phyloP scores from a whole-genome alignment of 2,113 vertebrate genomes.

The Cheilinus undulatus region DNA sequence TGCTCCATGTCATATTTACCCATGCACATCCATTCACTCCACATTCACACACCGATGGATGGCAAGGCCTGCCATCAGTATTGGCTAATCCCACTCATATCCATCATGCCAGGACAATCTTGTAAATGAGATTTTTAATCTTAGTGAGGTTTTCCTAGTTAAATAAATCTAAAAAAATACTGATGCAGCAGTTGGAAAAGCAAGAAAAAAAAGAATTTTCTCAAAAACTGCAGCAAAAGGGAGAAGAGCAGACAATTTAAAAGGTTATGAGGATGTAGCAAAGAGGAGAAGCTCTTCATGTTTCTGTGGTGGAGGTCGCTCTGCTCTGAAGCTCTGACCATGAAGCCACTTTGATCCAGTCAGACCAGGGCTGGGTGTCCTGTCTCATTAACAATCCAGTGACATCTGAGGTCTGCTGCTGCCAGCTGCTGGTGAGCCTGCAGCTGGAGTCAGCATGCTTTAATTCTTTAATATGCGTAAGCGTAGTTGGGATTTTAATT shows the following conservation, averaged over 20 bases:
- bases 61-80: no score
- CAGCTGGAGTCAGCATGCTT: conserved; percentile 24
- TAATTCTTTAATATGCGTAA: conserved; percentile 27
- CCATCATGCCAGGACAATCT: no score
- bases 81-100: no score
- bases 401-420: conserved; percentile 25
- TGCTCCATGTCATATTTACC: no score
- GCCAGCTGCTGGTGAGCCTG: conserved; percentile 41
- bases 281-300: conserved; percentile 14
- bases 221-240: not conserved
- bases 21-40: no score
- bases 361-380: conserved; percentile 34
- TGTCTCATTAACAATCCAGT: conserved; percentile 49
- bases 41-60: no score
- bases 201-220: no score
- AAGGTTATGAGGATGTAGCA: conserved; percentile 1
- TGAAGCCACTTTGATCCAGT: conserved; percentile 48
- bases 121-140: no score
- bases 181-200: no score
- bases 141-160: no score
- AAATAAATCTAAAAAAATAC: no score
- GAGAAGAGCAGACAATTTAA: not conserved
- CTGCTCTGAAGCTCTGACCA: conserved; percentile 26
- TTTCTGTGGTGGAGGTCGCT: conserved; percentile 6
- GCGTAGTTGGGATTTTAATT: not conserved